Conservation (phyloP, 2,888 invertebrate species). For the Dromius quadrimaculatus region DNA sequence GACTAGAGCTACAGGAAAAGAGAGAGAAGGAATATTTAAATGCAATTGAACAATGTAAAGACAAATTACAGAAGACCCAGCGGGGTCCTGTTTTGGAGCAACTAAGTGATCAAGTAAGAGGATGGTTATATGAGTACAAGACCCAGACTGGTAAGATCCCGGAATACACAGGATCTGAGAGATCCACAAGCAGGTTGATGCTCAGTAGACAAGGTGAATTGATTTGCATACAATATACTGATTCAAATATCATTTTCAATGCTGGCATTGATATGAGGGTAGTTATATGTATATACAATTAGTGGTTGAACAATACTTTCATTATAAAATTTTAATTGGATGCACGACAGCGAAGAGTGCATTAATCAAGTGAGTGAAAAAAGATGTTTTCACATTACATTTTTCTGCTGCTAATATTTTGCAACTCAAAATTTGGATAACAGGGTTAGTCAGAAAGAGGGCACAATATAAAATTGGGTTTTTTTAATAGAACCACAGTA, state of each 20-base stretch:
- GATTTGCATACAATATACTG: not conserved
- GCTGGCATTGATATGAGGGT: not conserved
- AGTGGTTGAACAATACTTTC: too few relatives aligned
- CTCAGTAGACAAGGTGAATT: slow-evolving; percentile 79
- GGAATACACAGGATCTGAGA: slow-evolving; percentile 91
- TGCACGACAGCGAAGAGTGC: too few relatives aligned
- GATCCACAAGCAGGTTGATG: slow-evolving; percentile 88
- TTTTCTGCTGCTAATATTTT: too few relatives aligned
- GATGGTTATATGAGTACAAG: slow-evolving; percentile 88
- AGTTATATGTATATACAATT: too few relatives aligned
- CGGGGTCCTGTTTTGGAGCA: slow-evolving; percentile 85
- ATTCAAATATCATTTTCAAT: not conserved
- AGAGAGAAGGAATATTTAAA: slow-evolving; percentile 78
- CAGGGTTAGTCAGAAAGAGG: too few relatives aligned
- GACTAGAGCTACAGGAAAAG: slow-evolving; percentile 76
- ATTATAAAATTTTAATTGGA: too few relatives aligned
- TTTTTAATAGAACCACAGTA: too few relatives aligned
- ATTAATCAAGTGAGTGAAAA: too few relatives aligned
- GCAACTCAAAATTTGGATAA: too few relatives aligned
- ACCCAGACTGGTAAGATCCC: slow-evolving; percentile 88
- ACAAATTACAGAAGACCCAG: slow-evolving; percentile 78
- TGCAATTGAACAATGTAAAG: slow-evolving; percentile 73
- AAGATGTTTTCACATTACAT: too few relatives aligned
- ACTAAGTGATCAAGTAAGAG: slow-evolving; percentile 86
- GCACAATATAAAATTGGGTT: too few relatives aligned